Conservation (phyloP, 2,113 vertebrate genomes). For the Mormyrus iriodes region DNA sequence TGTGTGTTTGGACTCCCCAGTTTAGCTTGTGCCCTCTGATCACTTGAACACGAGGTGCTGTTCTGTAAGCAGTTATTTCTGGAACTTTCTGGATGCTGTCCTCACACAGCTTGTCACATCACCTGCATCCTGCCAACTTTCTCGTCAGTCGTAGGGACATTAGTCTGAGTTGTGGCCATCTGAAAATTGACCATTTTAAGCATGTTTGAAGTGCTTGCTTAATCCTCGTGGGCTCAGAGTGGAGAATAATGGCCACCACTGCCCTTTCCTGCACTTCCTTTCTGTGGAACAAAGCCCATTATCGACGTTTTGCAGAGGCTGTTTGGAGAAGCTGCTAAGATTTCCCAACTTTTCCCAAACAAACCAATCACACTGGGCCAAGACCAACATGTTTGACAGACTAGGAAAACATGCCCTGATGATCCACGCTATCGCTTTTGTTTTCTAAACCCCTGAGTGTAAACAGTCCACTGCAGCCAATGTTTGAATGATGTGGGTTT, state of each 20-base stretch:
- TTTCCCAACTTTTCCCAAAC: conserved; percentile 27
- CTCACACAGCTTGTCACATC: neutral
- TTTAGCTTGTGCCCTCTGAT: neutral
- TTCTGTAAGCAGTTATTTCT: neutral
- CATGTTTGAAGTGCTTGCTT: neutral
- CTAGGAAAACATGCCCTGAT: conserved; percentile 39
- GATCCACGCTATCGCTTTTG: conserved; percentile 5
- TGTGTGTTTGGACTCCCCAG: neutral
- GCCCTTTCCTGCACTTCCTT: neutral
- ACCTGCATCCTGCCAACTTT: neutral
- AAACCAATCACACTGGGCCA: conserved; percentile 5
- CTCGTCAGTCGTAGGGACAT: neutral
- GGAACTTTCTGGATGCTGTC: neutral
- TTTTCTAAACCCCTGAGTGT: neutral
- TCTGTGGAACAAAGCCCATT: neutral
- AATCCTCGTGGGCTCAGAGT: neutral
- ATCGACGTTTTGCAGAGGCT: neutral
- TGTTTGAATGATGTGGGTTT: neutral
- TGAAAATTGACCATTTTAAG: neutral
- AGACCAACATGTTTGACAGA: neutral
- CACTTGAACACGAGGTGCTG: neutral
- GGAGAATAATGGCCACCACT: neutral
- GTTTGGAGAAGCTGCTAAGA: neutral
- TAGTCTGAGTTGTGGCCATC: neutral
- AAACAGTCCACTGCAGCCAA: neutral